Evolutionary conservation across 1,140 invertebrate genomes (phyloP), one percentile per base, ranked within the genome.

Genomic region (Pygmarrhopalites habei): DNA sequence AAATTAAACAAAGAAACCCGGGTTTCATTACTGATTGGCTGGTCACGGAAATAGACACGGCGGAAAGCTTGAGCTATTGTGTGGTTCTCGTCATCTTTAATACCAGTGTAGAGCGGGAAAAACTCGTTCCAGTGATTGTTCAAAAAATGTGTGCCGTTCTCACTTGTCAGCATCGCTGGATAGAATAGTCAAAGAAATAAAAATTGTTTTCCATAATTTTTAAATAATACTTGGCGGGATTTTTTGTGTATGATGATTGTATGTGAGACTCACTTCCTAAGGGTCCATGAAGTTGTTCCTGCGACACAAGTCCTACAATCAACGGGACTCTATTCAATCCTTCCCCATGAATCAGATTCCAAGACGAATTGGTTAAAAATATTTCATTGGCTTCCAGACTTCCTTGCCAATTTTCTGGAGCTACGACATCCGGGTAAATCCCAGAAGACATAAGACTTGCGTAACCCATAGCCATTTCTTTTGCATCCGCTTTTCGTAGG

Each of bases 291-390:
- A n/a, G n/a, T n/a, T n/a, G n/a, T n/a, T 69, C 68, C 15, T 44
- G 43, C 2, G 51, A 57, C 41, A 30, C 59, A 3, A 60, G 29
- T 2, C 68, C 68, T 26, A 64, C 53, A 0, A 69, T 62, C 1
- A 23, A 39, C 19, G 58, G 46, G 23, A 66, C 58, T 47, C 29
- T 21, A 28, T 64, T 58, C 3, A 58, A 17, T 15, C 12, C 46
- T 7, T 21, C 46, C 23, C 41, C 43, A 32, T 59, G 61, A 7
- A 69, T 30, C 17, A 57, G 17, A 7, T 58, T 57, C 3, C 43
- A 51, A 5, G 65, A 59, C 10, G 21, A 39, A 17, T 64, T 58
- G 3, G 68, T 44, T 17, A 69, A 17, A 44, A 66, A 66, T 5
- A 43, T n/a, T 28, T 64, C 23, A 3, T 14, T n/a, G n/a, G n/a